A percentile compares a stretch with the other conserved stretches of the same genome.
phyloP scores from a whole-genome alignment of 1,140 invertebrate species.

The Meloidogyne chitwoodi region DNA sequence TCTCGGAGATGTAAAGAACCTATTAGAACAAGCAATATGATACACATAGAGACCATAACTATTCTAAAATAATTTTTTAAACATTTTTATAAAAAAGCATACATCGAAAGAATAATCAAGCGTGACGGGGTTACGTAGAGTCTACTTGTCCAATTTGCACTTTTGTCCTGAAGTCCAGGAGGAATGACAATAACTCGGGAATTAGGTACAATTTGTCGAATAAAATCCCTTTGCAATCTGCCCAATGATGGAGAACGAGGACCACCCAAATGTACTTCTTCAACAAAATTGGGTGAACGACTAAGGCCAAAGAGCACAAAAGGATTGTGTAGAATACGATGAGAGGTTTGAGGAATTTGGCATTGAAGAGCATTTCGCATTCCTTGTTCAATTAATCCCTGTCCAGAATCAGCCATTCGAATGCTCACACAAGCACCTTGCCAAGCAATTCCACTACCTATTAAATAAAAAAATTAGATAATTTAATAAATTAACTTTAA shows the following conservation, averaged over 20 bases:
- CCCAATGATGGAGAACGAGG: conserved; percentile 56
- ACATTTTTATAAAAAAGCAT: conserved; percentile 47
- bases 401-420: conserved; percentile 47
- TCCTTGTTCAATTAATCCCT: conserved; percentile 24
- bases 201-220: conserved; percentile 77
- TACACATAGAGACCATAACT: conserved; percentile 72
- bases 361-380: conserved; percentile 61
- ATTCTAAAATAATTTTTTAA: background rate
- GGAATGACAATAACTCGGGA: conserved; percentile 94
- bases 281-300: conserved; percentile 92
- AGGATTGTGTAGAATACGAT: conserved; percentile 83
- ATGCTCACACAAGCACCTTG: conserved; percentile 50
- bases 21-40: conserved; percentile 79
- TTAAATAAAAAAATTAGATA: conserved; percentile 14
- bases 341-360: conserved; percentile 84
- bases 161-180: conserved; percentile 69
- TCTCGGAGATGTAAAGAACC: conserved; percentile 86
- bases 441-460: conserved; percentile 56
- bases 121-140: conserved; percentile 93
- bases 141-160: conserved; percentile 80
- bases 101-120: conserved; percentile 82
- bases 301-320: conserved; percentile 92
- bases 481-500: background rate
- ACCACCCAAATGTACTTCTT: conserved; percentile 78
- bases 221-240: conserved; percentile 8